These are phyloP conservation scores for Nothocercus nigrocapillus DNA, from an alignment of 2,113 vertebrate species.

Conservation along the genomic window DNA sequence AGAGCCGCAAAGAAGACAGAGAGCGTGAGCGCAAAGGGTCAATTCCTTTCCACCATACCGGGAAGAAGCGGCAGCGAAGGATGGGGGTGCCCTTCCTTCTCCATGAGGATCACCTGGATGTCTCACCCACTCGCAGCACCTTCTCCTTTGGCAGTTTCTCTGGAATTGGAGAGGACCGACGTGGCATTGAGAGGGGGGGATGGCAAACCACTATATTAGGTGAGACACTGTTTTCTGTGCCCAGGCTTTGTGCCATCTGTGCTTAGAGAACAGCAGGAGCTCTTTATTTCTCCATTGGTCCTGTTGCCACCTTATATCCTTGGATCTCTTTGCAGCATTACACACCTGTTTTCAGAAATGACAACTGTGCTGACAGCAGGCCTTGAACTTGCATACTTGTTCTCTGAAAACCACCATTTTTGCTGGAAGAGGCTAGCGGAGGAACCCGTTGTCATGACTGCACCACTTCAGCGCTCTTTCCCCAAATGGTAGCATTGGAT, in stretches of 20 bases:
- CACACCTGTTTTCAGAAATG: neutral
- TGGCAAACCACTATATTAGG: conserved; percentile 98
- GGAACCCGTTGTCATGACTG: neutral
- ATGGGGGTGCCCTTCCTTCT: conserved; percentile 96
- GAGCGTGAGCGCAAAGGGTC: conserved; percentile 93
- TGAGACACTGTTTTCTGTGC: conserved; percentile 48
- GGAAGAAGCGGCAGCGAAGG: conserved; percentile 93
- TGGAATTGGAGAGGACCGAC: conserved; percentile 91
- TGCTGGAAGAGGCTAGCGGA: neutral
- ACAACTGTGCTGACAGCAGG: neutral
- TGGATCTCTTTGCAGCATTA: neutral
- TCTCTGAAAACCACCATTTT: neutral
- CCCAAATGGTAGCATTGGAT: neutral
- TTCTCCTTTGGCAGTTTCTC: conserved; percentile 98
- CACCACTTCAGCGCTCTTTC: neutral
- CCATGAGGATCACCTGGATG: conserved; percentile 95
- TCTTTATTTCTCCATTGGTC: neutral
- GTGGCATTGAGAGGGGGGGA: conserved; percentile 90
- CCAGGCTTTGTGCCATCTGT: neutral
- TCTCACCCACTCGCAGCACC: conserved; percentile 95
- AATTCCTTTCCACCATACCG: conserved; percentile 92
- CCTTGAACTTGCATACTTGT: neutral
- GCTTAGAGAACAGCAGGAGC: neutral
- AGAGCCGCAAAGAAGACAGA: conserved; percentile 92
- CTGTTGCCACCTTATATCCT: neutral